phyloP scores from a whole-genome alignment of 2,888 invertebrate genomes.

The Trisateles emortualis region DNA sequence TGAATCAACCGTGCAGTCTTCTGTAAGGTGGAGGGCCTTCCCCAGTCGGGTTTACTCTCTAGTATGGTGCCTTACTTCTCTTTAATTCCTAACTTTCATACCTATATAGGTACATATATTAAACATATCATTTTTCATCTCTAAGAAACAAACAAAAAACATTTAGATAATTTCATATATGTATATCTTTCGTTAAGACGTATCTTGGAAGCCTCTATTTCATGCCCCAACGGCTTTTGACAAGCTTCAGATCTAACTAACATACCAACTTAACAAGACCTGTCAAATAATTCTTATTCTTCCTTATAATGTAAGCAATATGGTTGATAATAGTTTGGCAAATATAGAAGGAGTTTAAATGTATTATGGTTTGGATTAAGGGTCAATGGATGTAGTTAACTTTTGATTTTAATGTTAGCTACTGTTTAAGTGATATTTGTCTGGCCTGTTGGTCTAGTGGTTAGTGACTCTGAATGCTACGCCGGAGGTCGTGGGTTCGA shows the following conservation, averaged over 20 bases:
- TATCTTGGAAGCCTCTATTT: conserved; percentile 71
- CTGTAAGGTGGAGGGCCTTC: too few species aligned
- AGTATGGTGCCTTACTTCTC: too few species aligned
- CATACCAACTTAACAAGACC: conserved; percentile 29
- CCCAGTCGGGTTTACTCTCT: too few species aligned
- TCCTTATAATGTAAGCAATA: not conserved
- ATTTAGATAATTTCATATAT: conserved; percentile 31
- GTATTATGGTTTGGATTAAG: conserved; percentile 16
- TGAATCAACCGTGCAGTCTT: too few species aligned
- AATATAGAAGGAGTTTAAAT: conserved; percentile 7
- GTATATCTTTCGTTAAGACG: conserved; percentile 49
- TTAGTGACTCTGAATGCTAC: too few species aligned
- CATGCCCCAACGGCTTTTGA: conserved; percentile 60
- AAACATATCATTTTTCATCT: not conserved
- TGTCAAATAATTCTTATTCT: not conserved
- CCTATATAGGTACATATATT: too few species aligned
- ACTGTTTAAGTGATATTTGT: conserved; percentile 48
- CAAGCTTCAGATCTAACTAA: conserved; percentile 52
- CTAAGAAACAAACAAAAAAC: conserved; percentile 15
- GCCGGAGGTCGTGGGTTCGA: too few species aligned
- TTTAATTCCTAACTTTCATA: too few species aligned
- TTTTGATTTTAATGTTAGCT: conserved; percentile 54
- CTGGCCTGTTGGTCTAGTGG: too few species aligned
- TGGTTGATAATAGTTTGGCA: conserved; percentile 13
- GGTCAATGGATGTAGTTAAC: conserved; percentile 57